A percentile compares a stretch with the other conserved stretches of the same genome.
Evolutionary conservation across 2,888 invertebrate species (phyloP).

Genomic region (Dorcus parallelipipedus): DNA sequence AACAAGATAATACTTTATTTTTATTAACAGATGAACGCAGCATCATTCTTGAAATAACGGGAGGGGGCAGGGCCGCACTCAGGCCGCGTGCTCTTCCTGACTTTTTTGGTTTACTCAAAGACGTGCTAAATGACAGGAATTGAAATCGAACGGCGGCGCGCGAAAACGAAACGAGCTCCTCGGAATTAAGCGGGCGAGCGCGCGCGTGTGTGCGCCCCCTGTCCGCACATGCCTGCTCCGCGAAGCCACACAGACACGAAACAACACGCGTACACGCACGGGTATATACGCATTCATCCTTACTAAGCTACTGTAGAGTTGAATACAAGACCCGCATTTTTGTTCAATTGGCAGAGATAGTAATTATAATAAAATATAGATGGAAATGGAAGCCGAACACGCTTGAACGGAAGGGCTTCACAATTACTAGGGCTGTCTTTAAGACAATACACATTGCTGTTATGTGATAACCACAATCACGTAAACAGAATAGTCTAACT

Average conservation of each 20-base stretch:
- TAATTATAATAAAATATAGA: slow-evolving; percentile 30
- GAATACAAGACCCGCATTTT: slow-evolving; percentile 42
- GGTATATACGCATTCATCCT: slow-evolving; percentile 29
- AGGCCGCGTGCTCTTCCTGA: no score
- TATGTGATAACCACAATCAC: slow-evolving; percentile 35
- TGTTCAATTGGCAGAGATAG: slow-evolving; percentile 46
- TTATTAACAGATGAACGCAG: slow-evolving; percentile 30
- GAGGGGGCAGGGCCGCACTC: slow-evolving; percentile 30
- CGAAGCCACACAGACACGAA: slow-evolving; percentile 26
- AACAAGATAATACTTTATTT: slow-evolving; percentile 41
- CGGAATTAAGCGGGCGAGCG: slow-evolving; percentile 10
- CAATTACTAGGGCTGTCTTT: slow-evolving; percentile 31
- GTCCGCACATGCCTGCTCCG: slow-evolving; percentile 18
- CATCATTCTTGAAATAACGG: slow-evolving; percentile 38
- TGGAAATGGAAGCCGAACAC: slow-evolving; percentile 30
- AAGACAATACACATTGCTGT: slow-evolving; percentile 38
- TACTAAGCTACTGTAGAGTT: slow-evolving; percentile 37
- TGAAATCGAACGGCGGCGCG: neutral
- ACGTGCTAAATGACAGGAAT: neutral
- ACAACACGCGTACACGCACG: slow-evolving; percentile 18
- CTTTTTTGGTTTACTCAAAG: slow-evolving; percentile 1
- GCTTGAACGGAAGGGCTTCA: slow-evolving; percentile 27
- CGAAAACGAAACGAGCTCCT: neutral
- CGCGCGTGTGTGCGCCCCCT: slow-evolving; percentile 29
- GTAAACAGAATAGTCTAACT: slow-evolving; percentile 14